Conservation (phyloP, 2,797 vertebrate genomes). For the Intellagama lesueurii region DNA sequence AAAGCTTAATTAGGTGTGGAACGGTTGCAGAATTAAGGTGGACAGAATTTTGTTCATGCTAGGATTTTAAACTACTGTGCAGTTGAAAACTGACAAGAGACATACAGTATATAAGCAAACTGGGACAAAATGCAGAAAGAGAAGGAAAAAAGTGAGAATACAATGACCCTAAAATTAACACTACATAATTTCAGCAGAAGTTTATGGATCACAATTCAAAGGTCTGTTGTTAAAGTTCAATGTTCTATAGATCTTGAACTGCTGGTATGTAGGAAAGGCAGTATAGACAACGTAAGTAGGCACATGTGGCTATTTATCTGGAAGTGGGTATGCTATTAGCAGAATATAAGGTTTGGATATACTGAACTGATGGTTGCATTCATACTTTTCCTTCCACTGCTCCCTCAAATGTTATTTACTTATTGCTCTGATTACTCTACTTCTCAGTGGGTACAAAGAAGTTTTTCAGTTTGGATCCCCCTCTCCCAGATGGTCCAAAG, state of each 20-base stretch:
- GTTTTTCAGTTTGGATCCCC: not conserved
- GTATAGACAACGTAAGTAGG: not conserved
- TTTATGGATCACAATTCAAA: constrained; percentile 23
- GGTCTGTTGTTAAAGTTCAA: constrained; percentile 3
- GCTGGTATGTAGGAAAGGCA: not conserved
- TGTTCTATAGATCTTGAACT: constrained; percentile 18
- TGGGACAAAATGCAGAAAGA: constrained; percentile 28
- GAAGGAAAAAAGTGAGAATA: not conserved
- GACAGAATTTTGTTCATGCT: constrained; percentile 39
- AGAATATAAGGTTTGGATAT: not conserved
- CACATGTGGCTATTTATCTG: not conserved
- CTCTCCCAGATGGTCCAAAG: too few relatives aligned
- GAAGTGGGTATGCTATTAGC: not conserved
- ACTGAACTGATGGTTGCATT: not conserved
- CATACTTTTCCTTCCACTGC: not conserved
- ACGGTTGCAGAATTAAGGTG: constrained; percentile 63
- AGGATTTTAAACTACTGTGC: constrained; percentile 36
- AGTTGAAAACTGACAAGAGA: constrained; percentile 42
- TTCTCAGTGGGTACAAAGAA: not conserved
- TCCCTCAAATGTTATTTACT: not conserved
- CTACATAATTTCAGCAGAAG: constrained; percentile 19
- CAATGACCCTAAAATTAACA: not conserved
- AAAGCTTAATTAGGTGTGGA: constrained; percentile 51
- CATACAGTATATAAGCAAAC: not conserved
- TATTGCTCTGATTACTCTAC: not conserved